These are phyloP conservation scores for Odontomyia ornata DNA, from an alignment of 2,888 invertebrate species.

Conservation along the genomic window DNA sequence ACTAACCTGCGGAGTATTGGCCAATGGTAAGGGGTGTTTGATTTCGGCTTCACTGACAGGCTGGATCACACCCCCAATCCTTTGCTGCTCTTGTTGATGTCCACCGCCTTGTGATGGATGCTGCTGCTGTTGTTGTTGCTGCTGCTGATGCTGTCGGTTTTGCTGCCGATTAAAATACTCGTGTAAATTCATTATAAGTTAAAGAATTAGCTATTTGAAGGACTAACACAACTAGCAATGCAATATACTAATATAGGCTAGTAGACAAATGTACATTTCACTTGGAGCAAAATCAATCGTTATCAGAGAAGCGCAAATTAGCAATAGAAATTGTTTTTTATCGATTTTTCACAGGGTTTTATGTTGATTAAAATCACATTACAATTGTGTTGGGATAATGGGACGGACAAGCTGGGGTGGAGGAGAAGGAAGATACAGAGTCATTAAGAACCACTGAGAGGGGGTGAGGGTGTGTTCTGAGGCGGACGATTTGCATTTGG, in stretches of 20 bases:
- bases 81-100: constrained; percentile 55
- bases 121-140: constrained; percentile 55
- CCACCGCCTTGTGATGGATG: constrained; percentile 55
- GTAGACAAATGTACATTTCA: neutral
- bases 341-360: constrained; percentile 45
- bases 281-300: neutral
- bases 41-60: constrained; percentile 53
- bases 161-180: constrained; percentile 13
- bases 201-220: no score
- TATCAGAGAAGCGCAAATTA: neutral
- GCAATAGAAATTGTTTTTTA: constrained; percentile 37
- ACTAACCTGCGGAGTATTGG: constrained; percentile 71
- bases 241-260: no score
- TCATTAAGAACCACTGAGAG: constrained; percentile 15
- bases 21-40: constrained; percentile 48
- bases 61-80: constrained; percentile 53
- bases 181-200: neutral
- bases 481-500: no score
- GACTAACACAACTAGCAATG: no score
- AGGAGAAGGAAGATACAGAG: constrained; percentile 27
- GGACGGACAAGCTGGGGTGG: constrained; percentile 20
- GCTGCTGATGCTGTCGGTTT: constrained; percentile 37
- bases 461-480: constrained; percentile 52
- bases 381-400: constrained; percentile 53
- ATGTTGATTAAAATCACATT: constrained; percentile 54